These are phyloP conservation scores for Agrotis exclamationis DNA, from an alignment of 2,888 invertebrate genomes.

Conservation along the genomic window DNA sequence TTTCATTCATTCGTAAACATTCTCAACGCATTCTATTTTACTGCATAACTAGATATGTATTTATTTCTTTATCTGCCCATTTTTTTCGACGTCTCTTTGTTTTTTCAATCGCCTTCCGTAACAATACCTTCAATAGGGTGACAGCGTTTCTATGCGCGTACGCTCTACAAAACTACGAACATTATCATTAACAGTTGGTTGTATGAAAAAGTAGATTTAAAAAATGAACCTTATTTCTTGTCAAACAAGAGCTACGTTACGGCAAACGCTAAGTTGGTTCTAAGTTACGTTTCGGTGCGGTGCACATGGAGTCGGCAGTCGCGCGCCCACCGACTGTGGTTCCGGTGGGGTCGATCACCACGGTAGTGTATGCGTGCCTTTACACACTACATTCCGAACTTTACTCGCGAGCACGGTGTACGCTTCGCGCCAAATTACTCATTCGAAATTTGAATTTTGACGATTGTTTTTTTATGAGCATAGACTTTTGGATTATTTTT, in stretches of 20 bases:
- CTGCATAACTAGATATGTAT: slow-evolving; percentile 71
- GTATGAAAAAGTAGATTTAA: slow-evolving; percentile 35
- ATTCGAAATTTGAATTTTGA: slow-evolving; percentile 63
- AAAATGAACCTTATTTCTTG: slow-evolving; percentile 61
- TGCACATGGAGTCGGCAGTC: slow-evolving; percentile 89
- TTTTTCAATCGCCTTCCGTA: slow-evolving; percentile 80
- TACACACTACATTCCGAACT: slow-evolving; percentile 79
- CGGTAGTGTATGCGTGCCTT: slow-evolving; percentile 81
- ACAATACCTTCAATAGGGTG: slow-evolving; percentile 83
- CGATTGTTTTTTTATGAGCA: slow-evolving; percentile 50
- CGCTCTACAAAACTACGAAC: slow-evolving; percentile 87
- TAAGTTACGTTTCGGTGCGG: slow-evolving; percentile 87
- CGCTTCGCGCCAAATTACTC: slow-evolving; percentile 80
- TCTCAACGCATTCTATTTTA: slow-evolving; percentile 69
- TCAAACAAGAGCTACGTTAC: slow-evolving; percentile 42
- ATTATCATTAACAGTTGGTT: slow-evolving; percentile 77
- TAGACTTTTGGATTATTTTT: slow-evolving; percentile 42
- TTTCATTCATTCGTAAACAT: slow-evolving; percentile 60
- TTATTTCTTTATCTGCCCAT: slow-evolving; percentile 72
- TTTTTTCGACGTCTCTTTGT: slow-evolving; percentile 76
- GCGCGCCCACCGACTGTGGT: slow-evolving; percentile 89
- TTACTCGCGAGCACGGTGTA: slow-evolving; percentile 76
- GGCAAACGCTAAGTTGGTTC: slow-evolving; percentile 70
- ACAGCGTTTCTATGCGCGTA: slow-evolving; percentile 86
- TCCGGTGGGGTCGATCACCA: slow-evolving; percentile 91